phyloP scores from a whole-genome alignment of 2,113 vertebrate genomes.

The Mobula hypostoma region DNA sequence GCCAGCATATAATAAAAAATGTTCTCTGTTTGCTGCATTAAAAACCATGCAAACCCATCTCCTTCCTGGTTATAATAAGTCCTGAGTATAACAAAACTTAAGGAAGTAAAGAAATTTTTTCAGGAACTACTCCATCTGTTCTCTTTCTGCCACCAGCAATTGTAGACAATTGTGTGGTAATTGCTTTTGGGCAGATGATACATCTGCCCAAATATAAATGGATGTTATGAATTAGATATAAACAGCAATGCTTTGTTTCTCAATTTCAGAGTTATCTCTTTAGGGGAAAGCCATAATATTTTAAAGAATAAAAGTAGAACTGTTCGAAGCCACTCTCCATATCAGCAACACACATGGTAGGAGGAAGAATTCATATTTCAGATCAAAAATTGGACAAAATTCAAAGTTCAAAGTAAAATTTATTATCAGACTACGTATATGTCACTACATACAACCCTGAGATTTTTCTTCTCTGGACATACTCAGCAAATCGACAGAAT shows the following conservation, averaged over 20 bases:
- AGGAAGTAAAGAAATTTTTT: background rate
- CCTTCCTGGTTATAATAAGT: background rate
- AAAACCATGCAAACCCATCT: background rate
- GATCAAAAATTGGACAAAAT: background rate
- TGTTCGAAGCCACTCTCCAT: no score
- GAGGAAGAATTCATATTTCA: background rate
- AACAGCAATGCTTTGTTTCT: background rate
- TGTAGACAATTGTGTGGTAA: background rate
- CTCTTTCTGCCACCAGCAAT: background rate
- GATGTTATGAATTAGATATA: background rate
- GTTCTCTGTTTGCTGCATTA: no score
- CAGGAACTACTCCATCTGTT: background rate
- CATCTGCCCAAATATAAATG: background rate
- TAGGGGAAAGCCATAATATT: background rate
- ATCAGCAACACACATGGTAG: no score
- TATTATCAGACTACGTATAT: no score
- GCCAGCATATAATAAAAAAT: no score
- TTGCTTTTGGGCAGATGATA: background rate
- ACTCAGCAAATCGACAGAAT: no score
- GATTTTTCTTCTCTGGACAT: no score
- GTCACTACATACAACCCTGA: no score
- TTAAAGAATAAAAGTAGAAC: background rate
- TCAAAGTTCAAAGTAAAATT: no score
- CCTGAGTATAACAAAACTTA: background rate
- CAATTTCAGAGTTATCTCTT: background rate